Evolutionary conservation across 1,140 invertebrate species (phyloP).

Genomic region (Paraescarpia echinospica): DNA sequence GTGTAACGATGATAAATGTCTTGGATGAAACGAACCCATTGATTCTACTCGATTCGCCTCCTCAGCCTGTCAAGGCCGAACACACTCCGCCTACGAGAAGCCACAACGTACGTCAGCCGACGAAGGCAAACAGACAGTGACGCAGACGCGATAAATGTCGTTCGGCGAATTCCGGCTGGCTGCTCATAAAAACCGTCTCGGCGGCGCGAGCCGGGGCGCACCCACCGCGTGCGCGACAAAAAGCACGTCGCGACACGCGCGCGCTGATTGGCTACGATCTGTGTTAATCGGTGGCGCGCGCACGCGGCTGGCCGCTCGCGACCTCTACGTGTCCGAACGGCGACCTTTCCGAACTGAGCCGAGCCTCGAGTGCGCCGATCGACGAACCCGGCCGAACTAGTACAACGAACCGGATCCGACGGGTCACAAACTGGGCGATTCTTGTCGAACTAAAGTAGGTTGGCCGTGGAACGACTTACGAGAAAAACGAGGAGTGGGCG

Average conservation of each 20-base stretch:
- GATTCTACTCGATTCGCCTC: background rate
- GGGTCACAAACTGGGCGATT: background rate
- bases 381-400: background rate
- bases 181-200: background rate
- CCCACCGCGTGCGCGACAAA: background rate
- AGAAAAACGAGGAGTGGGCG: background rate
- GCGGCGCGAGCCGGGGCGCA: too few species aligned
- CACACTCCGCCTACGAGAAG: background rate
- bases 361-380: background rate
- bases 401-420: background rate
- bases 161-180: too few species aligned
- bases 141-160: too few species aligned
- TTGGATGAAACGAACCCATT: background rate
- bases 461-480: background rate
- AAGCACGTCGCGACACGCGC: background rate
- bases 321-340: background rate
- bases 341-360: background rate
- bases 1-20: background rate
- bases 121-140: too few species aligned
- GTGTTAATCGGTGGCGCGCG: background rate
- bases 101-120: background rate
- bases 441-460: background rate
- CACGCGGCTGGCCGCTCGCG: background rate
- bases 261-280: background rate
- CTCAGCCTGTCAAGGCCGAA: background rate